A percentile compares a stretch with the other conserved stretches of the same genome.
These are phyloP conservation scores for Galbula dea DNA, from an alignment of 2,113 vertebrate species.

Conservation along the genomic window DNA sequence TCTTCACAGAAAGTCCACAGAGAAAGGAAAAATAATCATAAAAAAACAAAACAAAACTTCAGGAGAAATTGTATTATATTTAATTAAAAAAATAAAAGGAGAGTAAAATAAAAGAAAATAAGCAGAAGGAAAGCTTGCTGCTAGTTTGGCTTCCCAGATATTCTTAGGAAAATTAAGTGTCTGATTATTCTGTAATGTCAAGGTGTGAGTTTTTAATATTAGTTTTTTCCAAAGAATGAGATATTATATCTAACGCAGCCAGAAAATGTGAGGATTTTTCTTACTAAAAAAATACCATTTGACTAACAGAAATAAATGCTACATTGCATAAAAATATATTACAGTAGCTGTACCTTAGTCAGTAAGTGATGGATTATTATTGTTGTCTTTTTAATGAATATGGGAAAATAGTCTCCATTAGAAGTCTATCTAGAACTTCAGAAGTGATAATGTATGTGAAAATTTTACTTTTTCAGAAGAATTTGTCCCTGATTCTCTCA, in stretches of 20 bases:
- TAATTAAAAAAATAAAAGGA: neutral
- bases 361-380: neutral
- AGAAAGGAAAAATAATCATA: neutral
- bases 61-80: neutral
- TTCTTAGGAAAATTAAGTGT: neutral
- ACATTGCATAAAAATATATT: neutral
- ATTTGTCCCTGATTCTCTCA: neutral
- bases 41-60: neutral
- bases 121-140: neutral
- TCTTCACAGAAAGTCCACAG: neutral
- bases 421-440: neutral
- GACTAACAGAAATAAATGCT: neutral
- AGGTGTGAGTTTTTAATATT: neutral
- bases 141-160: neutral
- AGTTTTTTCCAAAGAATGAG: neutral
- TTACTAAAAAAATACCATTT: neutral
- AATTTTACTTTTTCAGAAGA: neutral
- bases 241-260: neutral
- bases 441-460: neutral
- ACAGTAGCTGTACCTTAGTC: neutral
- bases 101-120: accelerated
- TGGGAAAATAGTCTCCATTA: neutral
- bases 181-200: neutral
- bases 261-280: neutral
- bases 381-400: neutral